Conservation (phyloP, 2,888 invertebrate species). For the Coremacera marginata region DNA sequence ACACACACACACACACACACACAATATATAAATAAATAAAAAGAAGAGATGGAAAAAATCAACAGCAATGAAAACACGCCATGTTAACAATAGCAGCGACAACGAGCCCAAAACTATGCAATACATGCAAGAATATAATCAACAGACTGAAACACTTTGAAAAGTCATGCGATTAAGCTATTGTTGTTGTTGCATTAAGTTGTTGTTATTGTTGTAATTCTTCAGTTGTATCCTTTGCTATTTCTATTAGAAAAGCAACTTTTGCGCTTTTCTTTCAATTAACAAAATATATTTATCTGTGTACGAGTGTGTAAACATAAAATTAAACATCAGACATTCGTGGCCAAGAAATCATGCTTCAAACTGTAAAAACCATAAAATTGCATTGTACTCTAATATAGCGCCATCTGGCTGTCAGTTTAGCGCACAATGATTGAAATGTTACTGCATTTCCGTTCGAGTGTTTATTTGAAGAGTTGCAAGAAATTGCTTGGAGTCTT, state of each 20-base stretch:
- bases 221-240: not conserved
- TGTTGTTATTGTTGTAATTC: not conserved
- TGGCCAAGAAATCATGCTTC: conserved; percentile 3
- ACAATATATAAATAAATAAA: not conserved
- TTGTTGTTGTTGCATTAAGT: not conserved
- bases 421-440: not conserved
- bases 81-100: conserved; percentile 12
- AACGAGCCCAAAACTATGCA: conserved; percentile 13
- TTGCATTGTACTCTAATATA: conserved; percentile 10
- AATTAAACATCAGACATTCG: not conserved
- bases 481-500: not conserved
- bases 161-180: conserved; percentile 38
- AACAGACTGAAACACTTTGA: conserved; percentile 18
- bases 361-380: conserved; percentile 39
- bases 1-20: too few relatives aligned
- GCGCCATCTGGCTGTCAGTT: conserved; percentile 17
- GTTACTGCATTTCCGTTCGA: conserved; percentile 15
- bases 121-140: not conserved
- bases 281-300: conserved; percentile 35
- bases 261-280: conserved; percentile 39
- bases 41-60: not conserved
- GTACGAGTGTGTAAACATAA: not conserved
- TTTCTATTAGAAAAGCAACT: conserved; percentile 6
- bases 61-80: not conserved
- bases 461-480: not conserved